Percentiles rank a stretch among this genome's conserved stretches.
phyloP scores from a whole-genome alignment of 2,888 invertebrate genomes.

The Pristionchus exspectatus region DNA sequence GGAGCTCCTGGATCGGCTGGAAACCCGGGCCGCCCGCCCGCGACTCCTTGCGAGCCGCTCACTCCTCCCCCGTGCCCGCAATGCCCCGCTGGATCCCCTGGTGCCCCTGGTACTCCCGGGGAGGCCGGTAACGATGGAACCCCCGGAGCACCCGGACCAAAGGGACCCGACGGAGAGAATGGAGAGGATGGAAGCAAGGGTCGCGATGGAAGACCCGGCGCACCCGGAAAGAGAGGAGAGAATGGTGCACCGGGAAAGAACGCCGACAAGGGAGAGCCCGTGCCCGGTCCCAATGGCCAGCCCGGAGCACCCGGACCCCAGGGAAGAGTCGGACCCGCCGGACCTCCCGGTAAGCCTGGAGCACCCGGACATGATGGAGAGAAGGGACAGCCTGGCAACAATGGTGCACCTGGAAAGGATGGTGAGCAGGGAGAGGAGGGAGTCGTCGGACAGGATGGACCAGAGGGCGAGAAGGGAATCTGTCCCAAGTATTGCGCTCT shows the following conservation, averaged over 20 bases:
- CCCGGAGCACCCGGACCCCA: no score
- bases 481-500: no score
- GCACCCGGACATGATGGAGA: background rate
- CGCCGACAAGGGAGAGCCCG: no score
- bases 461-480: conserved; percentile 3
- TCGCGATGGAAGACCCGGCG: background rate
- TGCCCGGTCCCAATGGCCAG: no score
- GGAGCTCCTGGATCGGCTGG: no score
- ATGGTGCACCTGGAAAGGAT: background rate
- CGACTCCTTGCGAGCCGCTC: background rate
- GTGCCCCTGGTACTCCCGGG: background rate
- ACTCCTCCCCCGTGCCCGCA: background rate
- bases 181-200: background rate
- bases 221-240: background rate
- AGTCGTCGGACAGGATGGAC: conserved; percentile 51
- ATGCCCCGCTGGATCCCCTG: background rate
- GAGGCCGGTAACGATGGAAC: background rate
- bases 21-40: no score
- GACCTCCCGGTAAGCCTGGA: background rate
- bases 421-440: background rate
- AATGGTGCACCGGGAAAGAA: background rate
- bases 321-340: background rate
- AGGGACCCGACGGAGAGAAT: no score
- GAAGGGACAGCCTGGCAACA: background rate
- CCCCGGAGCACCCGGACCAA: background rate